Conservation (phyloP, 2,888 invertebrate species). For the Mamestra brassicae region DNA sequence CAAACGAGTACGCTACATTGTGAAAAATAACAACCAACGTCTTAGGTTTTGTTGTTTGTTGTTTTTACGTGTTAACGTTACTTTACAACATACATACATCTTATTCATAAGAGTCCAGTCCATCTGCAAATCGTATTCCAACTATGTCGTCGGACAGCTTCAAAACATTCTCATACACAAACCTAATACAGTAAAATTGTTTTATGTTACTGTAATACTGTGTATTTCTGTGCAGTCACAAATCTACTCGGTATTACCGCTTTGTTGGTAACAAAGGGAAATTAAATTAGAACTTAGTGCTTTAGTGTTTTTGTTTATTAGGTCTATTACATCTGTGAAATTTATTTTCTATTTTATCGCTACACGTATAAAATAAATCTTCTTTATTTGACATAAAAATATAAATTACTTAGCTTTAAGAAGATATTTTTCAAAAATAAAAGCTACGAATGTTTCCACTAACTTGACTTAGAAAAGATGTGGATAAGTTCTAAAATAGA, state of each 20-base stretch:
- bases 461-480: constrained; percentile 14
- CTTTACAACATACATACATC: background rate
- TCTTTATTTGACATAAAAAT: constrained; percentile 27
- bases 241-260: constrained; percentile 30
- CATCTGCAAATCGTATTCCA: constrained; percentile 2
- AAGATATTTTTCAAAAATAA: constrained; percentile 29
- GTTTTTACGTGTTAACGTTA: background rate
- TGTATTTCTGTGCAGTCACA: constrained; percentile 42
- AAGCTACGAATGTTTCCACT: constrained; percentile 4
- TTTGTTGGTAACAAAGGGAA: constrained; percentile 47
- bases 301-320: constrained; percentile 42
- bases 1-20: background rate
- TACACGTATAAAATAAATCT: constrained; percentile 35
- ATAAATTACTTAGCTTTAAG: constrained; percentile 35
- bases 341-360: constrained; percentile 37
- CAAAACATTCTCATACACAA: constrained; percentile 7
- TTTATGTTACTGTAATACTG: constrained; percentile 13
- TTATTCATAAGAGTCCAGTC: background rate
- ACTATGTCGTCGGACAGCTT: background rate
- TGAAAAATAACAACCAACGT: background rate
- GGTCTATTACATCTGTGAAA: constrained; percentile 27
- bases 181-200: constrained; percentile 27
- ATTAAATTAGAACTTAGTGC: constrained; percentile 50
- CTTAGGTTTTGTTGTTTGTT: too few relatives aligned
- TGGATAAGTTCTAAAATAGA: constrained; percentile 35